A percentile compares a stretch with the other conserved stretches of the same genome.
These are phyloP conservation scores for Ophion costatus DNA, from an alignment of 2,888 invertebrate genomes.

Conservation along the genomic window DNA sequence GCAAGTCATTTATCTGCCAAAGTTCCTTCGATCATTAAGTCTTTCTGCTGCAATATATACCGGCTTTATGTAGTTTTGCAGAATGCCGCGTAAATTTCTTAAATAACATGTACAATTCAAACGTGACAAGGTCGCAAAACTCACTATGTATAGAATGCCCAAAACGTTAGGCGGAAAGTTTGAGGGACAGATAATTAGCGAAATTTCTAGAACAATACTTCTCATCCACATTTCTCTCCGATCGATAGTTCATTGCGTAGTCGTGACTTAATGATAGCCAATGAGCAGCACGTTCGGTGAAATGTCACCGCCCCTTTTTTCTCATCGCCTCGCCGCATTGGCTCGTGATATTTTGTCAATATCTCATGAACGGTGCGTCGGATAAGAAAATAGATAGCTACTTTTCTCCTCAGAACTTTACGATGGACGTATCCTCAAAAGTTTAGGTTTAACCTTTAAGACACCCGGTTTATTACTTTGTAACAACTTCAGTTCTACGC, in stretches of 20 bases:
- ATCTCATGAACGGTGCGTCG: background rate
- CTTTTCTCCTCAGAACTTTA: background rate
- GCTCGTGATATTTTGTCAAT: background rate
- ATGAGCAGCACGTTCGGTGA: background rate
- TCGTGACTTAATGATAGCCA: background rate
- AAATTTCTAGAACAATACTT: background rate
- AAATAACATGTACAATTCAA: background rate
- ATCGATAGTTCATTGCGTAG: background rate
- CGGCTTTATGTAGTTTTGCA: constrained; percentile 1
- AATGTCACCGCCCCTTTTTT: no score
- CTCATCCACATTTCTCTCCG: background rate
- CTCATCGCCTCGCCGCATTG: no score
- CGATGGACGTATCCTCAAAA: background rate
- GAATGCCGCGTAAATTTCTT: background rate
- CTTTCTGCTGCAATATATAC: background rate
- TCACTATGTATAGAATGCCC: background rate
- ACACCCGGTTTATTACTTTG: background rate
- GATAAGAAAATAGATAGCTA: background rate
- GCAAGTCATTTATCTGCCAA: constrained; percentile 52
- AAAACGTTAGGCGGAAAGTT: background rate
- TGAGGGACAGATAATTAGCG: background rate
- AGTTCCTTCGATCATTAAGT: constrained; percentile 15
- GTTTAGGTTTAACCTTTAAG: background rate
- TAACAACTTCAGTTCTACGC: constrained; percentile 22
- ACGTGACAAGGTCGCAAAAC: background rate